These are phyloP conservation scores for Agonum fuliginosum DNA, from an alignment of 2,888 invertebrate genomes.

Conservation along the genomic window DNA sequence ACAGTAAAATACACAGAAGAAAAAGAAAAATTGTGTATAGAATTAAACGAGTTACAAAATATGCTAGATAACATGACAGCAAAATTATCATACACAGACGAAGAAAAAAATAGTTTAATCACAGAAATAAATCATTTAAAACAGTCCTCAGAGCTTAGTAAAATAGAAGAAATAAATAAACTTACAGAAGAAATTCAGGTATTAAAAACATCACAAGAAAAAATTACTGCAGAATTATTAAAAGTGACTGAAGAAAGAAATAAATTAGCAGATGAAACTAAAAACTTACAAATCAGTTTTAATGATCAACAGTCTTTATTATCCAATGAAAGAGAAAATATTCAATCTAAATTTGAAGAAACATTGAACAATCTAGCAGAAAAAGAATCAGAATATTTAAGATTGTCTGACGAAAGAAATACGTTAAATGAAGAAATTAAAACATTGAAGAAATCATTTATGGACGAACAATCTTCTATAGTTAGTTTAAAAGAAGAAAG, in stretches of 20 bases:
- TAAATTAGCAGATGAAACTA: slow-evolving; percentile 7
- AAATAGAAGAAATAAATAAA: slow-evolving; percentile 53
- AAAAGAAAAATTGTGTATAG: slow-evolving; percentile 21
- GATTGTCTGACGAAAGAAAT: not conserved
- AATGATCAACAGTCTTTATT: slow-evolving; percentile 1
- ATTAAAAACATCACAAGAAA: not conserved
- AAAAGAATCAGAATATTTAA: not conserved
- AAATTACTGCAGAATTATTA: not conserved
- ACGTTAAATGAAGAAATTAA: slow-evolving; percentile 11
- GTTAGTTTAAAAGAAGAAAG: slow-evolving; percentile 13
- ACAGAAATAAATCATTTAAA: slow-evolving; percentile 23
- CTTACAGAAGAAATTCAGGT: slow-evolving; percentile 8
- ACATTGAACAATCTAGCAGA: not conserved
- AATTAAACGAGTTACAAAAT: slow-evolving; percentile 30
- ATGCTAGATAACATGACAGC: slow-evolving; percentile 18
- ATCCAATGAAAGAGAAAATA: not conserved
- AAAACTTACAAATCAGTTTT: slow-evolving; percentile 23
- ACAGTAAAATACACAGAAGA: not conserved
- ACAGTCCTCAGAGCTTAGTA: slow-evolving; percentile 37
- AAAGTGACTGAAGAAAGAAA: slow-evolving; percentile 2
- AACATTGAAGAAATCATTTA: slow-evolving; percentile 14
- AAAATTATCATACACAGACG: slow-evolving; percentile 8
- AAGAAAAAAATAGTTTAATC: slow-evolving; percentile 38
- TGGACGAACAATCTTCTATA: not conserved
- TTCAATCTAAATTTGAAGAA: slow-evolving; percentile 7